These are phyloP conservation scores for Rhadina sibilatrix DNA, from an alignment of 2,113 vertebrate genomes.

Conservation along the genomic window DNA sequence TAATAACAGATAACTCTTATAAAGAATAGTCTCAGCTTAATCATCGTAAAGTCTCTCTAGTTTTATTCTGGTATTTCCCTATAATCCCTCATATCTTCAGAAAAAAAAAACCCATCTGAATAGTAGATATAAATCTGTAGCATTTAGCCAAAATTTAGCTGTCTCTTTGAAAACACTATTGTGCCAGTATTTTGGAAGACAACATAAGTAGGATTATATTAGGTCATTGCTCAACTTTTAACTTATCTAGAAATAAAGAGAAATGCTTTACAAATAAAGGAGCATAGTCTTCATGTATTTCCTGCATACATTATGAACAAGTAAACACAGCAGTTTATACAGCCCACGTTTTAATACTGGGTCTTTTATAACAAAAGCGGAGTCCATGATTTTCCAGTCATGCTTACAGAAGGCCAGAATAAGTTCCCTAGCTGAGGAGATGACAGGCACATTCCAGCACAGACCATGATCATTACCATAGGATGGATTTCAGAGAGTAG, in stretches of 20 bases:
- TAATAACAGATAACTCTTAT: background rate
- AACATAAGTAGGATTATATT: background rate
- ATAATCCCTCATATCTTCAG: background rate
- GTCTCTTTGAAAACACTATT: background rate
- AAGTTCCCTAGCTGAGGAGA: background rate
- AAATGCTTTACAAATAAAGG: background rate
- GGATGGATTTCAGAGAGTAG: background rate
- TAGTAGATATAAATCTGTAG: background rate
- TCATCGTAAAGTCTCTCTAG: background rate
- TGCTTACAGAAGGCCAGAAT: background rate
- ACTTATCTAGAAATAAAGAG: background rate
- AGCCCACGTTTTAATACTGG: background rate
- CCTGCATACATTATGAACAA: background rate
- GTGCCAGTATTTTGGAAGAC: background rate
- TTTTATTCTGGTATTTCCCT: background rate
- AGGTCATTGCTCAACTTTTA: background rate
- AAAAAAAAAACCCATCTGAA: background rate
- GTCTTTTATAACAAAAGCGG: background rate
- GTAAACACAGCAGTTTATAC: background rate
- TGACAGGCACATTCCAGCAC: background rate
- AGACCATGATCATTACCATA: background rate
- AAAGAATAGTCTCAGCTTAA: background rate
- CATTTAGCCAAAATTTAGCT: background rate
- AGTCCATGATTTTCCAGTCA: background rate
- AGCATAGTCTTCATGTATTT: background rate